These are phyloP conservation scores for Rhamnusium bicolor DNA, from an alignment of 2,888 invertebrate species.

Conservation along the genomic window DNA sequence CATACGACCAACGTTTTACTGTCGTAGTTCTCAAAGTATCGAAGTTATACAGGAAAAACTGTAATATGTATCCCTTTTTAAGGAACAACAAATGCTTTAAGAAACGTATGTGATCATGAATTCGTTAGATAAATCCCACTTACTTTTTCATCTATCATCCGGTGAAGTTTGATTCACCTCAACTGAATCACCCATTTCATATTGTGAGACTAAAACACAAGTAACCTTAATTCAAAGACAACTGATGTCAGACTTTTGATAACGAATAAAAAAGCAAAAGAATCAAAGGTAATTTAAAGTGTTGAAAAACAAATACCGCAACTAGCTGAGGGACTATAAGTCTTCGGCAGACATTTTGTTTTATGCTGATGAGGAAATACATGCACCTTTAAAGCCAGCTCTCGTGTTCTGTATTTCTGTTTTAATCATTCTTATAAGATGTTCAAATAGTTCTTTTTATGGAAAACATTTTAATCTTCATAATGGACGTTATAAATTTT, in stretches of 20 bases:
- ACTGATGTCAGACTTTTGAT: neutral
- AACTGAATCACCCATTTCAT: no score
- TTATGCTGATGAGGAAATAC: conserved; percentile 21
- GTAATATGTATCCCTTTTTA: no score
- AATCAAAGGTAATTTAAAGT: neutral
- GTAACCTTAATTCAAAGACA: neutral
- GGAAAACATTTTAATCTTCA: conserved; percentile 33
- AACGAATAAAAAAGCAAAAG: neutral
- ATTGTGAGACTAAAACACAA: no score
- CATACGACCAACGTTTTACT: no score
- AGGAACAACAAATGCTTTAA: no score
- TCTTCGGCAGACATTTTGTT: conserved; percentile 2
- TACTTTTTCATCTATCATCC: no score
- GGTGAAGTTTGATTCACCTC: no score
- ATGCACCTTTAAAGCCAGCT: neutral
- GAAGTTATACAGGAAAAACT: no score
- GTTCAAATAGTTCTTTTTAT: neutral
- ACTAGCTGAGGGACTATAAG: neutral
- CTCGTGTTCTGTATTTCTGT: neutral
- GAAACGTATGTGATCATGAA: no score
- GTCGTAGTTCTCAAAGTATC: no score
- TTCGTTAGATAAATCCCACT: no score
- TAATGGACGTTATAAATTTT: conserved; percentile 42
- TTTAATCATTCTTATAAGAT: neutral
- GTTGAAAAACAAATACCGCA: no score